Conservation (phyloP, 2,797 vertebrate genomes). For the Botia almorhae region DNA sequence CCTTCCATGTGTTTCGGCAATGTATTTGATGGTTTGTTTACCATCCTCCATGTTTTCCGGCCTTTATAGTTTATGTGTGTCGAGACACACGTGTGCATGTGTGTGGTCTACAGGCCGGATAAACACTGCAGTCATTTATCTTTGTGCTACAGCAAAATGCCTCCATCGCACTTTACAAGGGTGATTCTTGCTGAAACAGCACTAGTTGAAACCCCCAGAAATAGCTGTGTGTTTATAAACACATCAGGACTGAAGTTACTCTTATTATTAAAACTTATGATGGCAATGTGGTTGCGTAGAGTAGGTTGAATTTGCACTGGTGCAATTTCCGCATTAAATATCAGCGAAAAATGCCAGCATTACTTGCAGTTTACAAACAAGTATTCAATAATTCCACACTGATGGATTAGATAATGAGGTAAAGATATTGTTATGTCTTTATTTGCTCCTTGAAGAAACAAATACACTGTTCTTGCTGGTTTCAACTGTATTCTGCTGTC, state of each 20-base stretch:
- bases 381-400: conserved; percentile 31
- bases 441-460: conserved; percentile 44
- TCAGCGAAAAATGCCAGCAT: conserved; percentile 7
- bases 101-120: conserved; percentile 46
- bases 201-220: background rate
- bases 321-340: conserved; percentile 67
- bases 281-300: conserved; percentile 30
- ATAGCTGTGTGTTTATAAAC: conserved; percentile 7
- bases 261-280: conserved; percentile 9
- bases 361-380: conserved; percentile 49
- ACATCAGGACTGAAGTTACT: conserved; percentile 10
- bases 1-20: conserved; percentile 10
- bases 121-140: conserved; percentile 22
- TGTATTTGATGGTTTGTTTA: conserved; percentile 24
- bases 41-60: background rate
- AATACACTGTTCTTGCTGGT: conserved; percentile 39
- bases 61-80: conserved; percentile 29
- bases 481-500: conserved; percentile 68
- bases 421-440: conserved; percentile 49
- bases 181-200: conserved; percentile 25
- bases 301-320: conserved; percentile 58
- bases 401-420: conserved; percentile 48
- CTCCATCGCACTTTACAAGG: background rate
- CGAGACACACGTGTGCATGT: conserved; percentile 21
- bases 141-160: conserved; percentile 10